Percentiles rank a stretch among this genome's conserved stretches.
Conservation (phyloP, 2,113 vertebrate genomes). For the Smithornis capensis region DNA sequence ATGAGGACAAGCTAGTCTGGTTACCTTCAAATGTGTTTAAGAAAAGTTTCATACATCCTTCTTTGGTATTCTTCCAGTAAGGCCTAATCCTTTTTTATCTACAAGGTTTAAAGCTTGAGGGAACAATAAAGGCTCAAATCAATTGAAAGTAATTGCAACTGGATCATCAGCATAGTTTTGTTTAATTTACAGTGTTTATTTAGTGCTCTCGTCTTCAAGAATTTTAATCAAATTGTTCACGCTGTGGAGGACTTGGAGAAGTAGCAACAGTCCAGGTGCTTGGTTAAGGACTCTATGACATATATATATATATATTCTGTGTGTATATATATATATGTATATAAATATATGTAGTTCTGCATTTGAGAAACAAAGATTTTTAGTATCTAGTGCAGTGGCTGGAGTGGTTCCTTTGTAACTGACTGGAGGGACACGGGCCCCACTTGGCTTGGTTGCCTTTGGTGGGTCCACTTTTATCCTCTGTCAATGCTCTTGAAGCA, state of each 20-base stretch:
- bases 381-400: neutral
- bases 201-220: conserved; percentile 22
- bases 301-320: neutral
- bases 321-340: no score
- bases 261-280: neutral
- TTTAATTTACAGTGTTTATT: conserved; percentile 57
- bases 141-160: conserved; percentile 50
- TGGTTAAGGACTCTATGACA: neutral
- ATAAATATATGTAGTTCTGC: neutral
- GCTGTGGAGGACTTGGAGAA: neutral
- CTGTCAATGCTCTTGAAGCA: neutral
- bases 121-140: conserved; percentile 47
- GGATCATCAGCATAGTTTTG: conserved; percentile 57
- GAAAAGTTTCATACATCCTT: neutral
- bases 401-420: neutral
- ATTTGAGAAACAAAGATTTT: neutral
- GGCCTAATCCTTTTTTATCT: conserved; percentile 7
- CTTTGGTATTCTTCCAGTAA: conserved; percentile 20
- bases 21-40: neutral
- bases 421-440: neutral
- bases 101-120: neutral
- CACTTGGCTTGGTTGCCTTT: neutral
- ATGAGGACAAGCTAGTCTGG: neutral
- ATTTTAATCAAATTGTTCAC: conserved; percentile 9
- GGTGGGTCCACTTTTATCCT: neutral